These are phyloP conservation scores for Sycophila texana DNA, from an alignment of 2,888 invertebrate genomes.

Conservation along the genomic window DNA sequence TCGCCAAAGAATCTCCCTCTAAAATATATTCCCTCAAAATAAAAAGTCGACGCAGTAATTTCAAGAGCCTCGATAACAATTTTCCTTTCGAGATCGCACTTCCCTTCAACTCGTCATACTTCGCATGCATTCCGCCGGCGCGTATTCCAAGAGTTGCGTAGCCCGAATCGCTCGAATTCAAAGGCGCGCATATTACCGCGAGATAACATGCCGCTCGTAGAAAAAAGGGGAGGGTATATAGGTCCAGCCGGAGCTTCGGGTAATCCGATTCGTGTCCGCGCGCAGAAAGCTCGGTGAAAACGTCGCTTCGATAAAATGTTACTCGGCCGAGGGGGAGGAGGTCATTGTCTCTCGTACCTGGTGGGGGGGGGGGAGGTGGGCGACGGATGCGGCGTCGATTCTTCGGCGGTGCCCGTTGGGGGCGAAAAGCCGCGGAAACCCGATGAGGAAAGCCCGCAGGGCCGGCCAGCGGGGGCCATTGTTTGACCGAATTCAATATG, in stretches of 20 bases:
- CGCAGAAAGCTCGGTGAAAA: not conserved
- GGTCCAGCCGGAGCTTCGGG: not conserved
- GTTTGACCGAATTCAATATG: conserved; percentile 69
- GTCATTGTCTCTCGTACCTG: conserved; percentile 35
- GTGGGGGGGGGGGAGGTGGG: not conserved
- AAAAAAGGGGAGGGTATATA: no score
- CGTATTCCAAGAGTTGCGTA: no score
- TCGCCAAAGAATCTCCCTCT: no score
- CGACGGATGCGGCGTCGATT: conserved; percentile 19
- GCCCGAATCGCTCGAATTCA: no score
- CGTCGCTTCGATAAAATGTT: conserved; percentile 19
- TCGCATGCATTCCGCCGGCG: no score
- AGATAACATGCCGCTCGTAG: not conserved
- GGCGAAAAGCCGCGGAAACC: conserved; percentile 21
- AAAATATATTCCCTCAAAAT: no score
- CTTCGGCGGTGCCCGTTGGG: conserved; percentile 5
- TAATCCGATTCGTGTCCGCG: conserved; percentile 1
- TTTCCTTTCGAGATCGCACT: no score
- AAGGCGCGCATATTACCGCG: not conserved
- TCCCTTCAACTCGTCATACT: no score
- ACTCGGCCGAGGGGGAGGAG: not conserved
- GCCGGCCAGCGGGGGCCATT: conserved; percentile 55
- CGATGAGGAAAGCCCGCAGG: conserved; percentile 10
- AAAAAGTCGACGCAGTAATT: no score
- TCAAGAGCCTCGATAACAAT: no score